Evolutionary conservation across 2,797 vertebrate genomes (phyloP), one percentile per base, ranked within the genome.

Genomic region (Enteromius treurensis): DNA sequence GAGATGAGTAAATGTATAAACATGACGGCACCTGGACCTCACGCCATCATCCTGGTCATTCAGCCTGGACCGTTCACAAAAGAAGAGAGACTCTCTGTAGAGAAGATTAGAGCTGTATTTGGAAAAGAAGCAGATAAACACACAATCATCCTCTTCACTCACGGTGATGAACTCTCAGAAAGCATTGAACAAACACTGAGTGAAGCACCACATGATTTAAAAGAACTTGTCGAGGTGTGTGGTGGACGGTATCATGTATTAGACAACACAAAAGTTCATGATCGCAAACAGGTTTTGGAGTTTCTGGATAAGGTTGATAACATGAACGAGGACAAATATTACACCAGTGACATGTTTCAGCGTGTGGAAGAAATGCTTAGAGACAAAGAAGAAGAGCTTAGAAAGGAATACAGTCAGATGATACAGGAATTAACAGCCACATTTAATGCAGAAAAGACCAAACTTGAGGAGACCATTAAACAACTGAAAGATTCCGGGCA

Each of bases 1-100:
- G 55, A 58, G n/a, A 86, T 89, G 64, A 76, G 73, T 6, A 84
- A 86, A 1, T 85, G 86, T 55, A 68, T 90, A 34, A 87, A 87
- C 84, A 84, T 86, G 86, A 87, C 86, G 0, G 76, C 86, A 9
- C 88, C 86, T 0, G 88, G 85, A 11, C 90, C 87, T n/a, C 87
- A 90, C 4, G 86, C 77, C 45, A 79, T 90, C 77, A 37, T 91
- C 42, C 73, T 91, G 80, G 89, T 90, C 42, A 14, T 85, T 15
- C 7, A 76, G 5, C 15, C 80, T 19, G 85, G 83, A 9, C 32
- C 55, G 0, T 87, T 81, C 73, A 81, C 81, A 0, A 0, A 2
- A 0, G 87, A 88, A 47, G 70, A 89, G 2, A 19, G 0, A 0
- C 11, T 6, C 0, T 55, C 85, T 0, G 69, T 90, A 1, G 29